These are phyloP conservation scores for Drosophila robusta DNA, from an alignment of 2,888 invertebrate species.

Conservation along the genomic window DNA sequence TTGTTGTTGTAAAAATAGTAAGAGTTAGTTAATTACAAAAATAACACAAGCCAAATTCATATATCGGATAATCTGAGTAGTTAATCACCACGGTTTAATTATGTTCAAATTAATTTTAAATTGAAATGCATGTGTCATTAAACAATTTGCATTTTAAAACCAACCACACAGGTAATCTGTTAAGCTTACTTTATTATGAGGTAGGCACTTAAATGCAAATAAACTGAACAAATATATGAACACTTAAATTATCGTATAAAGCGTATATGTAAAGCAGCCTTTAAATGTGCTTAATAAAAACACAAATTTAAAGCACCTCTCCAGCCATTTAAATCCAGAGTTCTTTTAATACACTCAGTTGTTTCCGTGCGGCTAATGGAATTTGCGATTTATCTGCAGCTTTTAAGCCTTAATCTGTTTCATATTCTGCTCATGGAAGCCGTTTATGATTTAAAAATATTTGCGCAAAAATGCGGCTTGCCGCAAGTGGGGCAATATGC, in stretches of 20 bases:
- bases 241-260: constrained; percentile 16
- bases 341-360: constrained; percentile 26
- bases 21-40: no score
- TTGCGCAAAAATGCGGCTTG: neutral
- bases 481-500: neutral
- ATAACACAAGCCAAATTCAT: no score
- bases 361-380: constrained; percentile 15
- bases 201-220: no score
- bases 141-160: no score
- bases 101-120: neutral
- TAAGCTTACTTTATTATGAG: neutral
- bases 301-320: constrained; percentile 36
- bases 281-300: constrained; percentile 33
- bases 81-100: no score
- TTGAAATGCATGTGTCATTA: neutral
- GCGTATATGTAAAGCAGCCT: constrained; percentile 16
- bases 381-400: constrained; percentile 14
- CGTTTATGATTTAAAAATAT: constrained; percentile 12
- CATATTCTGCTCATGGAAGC: constrained; percentile 11
- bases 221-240: no score
- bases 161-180: neutral
- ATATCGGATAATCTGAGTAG: no score
- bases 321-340: constrained; percentile 35
- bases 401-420: constrained; percentile 17
- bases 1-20: no score